Evolutionary conservation across 2,797 vertebrate species (phyloP).

Genomic region (Notolepis coatsorum): DNA sequence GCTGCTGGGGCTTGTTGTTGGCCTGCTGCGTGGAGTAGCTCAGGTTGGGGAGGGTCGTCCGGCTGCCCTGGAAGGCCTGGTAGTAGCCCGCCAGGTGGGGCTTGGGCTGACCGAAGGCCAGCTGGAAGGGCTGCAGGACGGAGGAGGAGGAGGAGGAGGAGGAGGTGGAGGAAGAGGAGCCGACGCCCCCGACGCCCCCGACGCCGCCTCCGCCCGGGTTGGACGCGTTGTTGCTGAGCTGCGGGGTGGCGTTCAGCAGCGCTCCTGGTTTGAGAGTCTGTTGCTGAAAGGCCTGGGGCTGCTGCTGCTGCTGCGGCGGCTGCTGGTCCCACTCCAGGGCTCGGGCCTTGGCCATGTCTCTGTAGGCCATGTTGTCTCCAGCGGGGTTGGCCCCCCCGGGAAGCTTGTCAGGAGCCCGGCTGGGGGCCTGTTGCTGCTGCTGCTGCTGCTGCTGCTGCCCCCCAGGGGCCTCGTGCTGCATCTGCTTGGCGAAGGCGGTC

Average conservation of each 20-base stretch:
- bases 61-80: conserved; percentile 89
- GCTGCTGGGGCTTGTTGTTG: conserved; percentile 60
- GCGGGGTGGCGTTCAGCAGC: conserved; percentile 82
- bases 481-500: conserved; percentile 69
- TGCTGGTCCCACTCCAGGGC: conserved; percentile 83
- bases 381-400: conserved; percentile 45
- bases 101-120: conserved; percentile 96
- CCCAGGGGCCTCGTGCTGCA: conserved; percentile 64
- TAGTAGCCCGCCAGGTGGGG: conserved; percentile 85
- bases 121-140: conserved; percentile 93
- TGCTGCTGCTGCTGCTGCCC: conserved; percentile 53
- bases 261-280: conserved; percentile 83
- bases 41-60: conserved; percentile 85
- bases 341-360: conserved; percentile 66
- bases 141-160: too few species aligned
- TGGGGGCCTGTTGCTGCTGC: conserved; percentile 61
- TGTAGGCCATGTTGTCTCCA: conserved; percentile 67
- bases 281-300: conserved; percentile 77
- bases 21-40: conserved; percentile 81
- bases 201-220: conserved; percentile 73
- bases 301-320: conserved; percentile 77
- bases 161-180: too few species aligned
- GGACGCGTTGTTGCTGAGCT: conserved; percentile 68
- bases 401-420: conserved; percentile 85
- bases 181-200: too few species aligned